Base-by-base conservation (phyloP, 1,140 invertebrate genomes). In the Drosophila cardini region DNA sequence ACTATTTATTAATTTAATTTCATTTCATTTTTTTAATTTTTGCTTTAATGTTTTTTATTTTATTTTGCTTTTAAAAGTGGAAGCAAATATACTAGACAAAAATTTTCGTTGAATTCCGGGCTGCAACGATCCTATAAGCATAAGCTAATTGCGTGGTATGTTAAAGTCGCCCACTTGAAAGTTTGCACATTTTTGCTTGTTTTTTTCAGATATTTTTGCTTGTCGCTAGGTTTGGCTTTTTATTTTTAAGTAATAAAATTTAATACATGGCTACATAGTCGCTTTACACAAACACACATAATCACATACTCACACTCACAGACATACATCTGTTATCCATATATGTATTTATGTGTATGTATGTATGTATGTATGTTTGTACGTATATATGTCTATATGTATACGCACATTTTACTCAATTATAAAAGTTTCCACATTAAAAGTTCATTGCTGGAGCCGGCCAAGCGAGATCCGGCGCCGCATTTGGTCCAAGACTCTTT, bases 381-480 rank as follows among this genome's bases (percentile, higher is more conserved):
- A n/a, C n/a, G n/a, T n/a, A n/a, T 13, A 7, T n/a, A 61, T 46
- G 21, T 68, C 30, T 72, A 68, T 72, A 72, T 72, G 63, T 68
- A 72, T 46, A 73, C 71, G 61, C 72, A 79, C 70, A 86, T 91
- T 91, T 91, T 91, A 91, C 85, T 91, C 90, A 91, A 91, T 91
- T 91, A 91, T 90, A 91, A 91, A 91, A 91, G 90, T 91, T 91
- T 91, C 72, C 80, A 91, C 85, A 91, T 91, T 91, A 90, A 90
- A 90, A 90, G 82, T 90, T 90, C 82, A 90, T 83, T 87, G 73
- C 87, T 76, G 74, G 76, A 73, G 60, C 76, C 60, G 77, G 72
- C 63, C 55, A 80, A 85, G 78, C 68, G 63, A 75, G 64, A 61
- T 57, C 55, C 53, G 60, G 38, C 52, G 48, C 43, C 53, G 53